Conservation (phyloP, 1,140 invertebrate species). For the Papilio machaon region DNA sequence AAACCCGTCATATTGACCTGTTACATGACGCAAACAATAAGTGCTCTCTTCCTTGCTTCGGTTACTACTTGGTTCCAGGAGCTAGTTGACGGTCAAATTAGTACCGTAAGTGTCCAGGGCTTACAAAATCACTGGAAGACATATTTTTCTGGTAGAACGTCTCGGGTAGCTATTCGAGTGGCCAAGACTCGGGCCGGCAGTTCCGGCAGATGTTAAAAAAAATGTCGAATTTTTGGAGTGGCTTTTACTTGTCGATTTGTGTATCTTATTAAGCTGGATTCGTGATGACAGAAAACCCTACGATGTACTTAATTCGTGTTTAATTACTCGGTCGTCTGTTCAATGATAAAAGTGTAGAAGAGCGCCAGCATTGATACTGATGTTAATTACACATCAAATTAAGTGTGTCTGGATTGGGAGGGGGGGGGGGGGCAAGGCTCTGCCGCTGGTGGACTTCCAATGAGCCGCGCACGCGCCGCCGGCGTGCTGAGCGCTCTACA, state of each 20-base stretch:
- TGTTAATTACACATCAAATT: background rate
- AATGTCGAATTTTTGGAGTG: too few relatives aligned
- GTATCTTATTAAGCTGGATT: background rate
- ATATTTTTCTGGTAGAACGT: too few relatives aligned
- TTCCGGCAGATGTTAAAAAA: too few relatives aligned
- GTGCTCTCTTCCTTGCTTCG: background rate
- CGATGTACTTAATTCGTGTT: background rate
- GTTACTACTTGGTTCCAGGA: too few relatives aligned
- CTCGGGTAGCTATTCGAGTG: too few relatives aligned
- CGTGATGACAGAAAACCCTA: background rate
- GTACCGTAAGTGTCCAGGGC: too few relatives aligned
- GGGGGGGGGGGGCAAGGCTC: background rate
- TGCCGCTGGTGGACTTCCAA: background rate
- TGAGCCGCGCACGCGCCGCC: background rate
- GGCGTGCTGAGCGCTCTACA: background rate
- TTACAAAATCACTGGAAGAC: too few relatives aligned
- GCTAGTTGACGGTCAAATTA: too few relatives aligned
- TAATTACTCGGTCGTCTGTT: background rate
- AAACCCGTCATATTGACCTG: background rate
- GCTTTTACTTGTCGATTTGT: too few relatives aligned
- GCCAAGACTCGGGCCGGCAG: too few relatives aligned
- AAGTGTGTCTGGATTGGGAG: background rate
- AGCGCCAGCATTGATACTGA: background rate
- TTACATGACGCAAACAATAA: background rate
- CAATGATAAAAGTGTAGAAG: background rate